Percentiles rank a stretch among this genome's conserved stretches.
Evolutionary conservation across 2,113 vertebrate genomes (phyloP).

Genomic region (Chlorodrepanis virens): DNA sequence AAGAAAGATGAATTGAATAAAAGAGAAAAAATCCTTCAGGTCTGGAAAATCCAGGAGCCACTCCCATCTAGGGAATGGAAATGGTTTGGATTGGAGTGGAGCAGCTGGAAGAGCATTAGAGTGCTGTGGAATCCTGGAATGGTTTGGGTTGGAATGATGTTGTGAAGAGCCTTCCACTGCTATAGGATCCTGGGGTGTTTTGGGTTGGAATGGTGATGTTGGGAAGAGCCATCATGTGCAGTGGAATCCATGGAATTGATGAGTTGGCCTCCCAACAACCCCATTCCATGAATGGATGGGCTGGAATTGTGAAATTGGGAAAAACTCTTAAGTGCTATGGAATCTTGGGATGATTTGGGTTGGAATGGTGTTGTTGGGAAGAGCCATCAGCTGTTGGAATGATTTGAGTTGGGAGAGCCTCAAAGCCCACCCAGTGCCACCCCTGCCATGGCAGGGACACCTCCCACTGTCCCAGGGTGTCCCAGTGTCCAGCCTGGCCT

Average conservation of each 20-base stretch:
- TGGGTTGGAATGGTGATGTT: too few species aligned
- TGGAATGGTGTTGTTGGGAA: not conserved
- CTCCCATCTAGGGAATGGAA: too few species aligned
- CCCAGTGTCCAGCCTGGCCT: too few species aligned
- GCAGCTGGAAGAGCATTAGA: accelerated
- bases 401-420: not conserved
- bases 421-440: not conserved
- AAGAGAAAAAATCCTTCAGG: not conserved
- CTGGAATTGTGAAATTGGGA: not conserved
- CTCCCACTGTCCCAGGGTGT: too few species aligned
- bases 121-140: not conserved
- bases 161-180: too few species aligned
- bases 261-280: not conserved
- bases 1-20: not conserved
- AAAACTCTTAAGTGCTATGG: accelerated
- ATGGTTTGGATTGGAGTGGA: not conserved
- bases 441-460: too few species aligned
- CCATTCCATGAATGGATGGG: not conserved
- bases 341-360: not conserved
- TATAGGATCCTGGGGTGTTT: too few species aligned
- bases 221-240: not conserved
- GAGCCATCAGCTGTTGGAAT: not conserved
- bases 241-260: not conserved
- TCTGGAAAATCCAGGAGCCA: not conserved
- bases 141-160: not conserved